Evolutionary conservation across 2,797 vertebrate genomes (phyloP), one percentile per base, ranked within the genome.

Genomic region (Malacoctenus gilli): DNA sequence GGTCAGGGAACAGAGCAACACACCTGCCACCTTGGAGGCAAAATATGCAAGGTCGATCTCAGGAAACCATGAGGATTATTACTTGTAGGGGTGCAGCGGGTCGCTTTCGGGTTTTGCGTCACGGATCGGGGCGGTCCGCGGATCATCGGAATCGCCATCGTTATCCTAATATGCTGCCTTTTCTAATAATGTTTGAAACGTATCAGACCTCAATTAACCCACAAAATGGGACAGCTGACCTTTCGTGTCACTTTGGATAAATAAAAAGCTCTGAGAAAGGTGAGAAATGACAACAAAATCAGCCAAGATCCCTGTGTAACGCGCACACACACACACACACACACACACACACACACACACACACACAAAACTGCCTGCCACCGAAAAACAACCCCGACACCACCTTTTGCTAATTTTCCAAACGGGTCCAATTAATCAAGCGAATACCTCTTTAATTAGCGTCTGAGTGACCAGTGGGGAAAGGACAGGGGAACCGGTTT

Each of bases 181-280:
- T 8, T 48, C 37, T 7, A 20, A 58, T 56, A 15, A 56, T 23
- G 32, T n/a, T n/a, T 51, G 30, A 68, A 51, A 51, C 13, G 42
- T 34, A 60, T 62, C 54, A 20, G 10, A 86, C 77, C 82, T 68
- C 75, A 75, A 86, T 88, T 83, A 85, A 82, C 68, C 75, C 63
- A 51, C 19, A 50, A 38, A 61, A 51, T 15, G 51, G 37, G 59
- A 57, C 59, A 68, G 79, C 48, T 81, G 68, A 31, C 5, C 66
- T 48, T 75, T 36, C 1, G 2, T 66, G 65, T 84, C 72, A 77
- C 40, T 69, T 60, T 47, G 70, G 56, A 75, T 59, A 44, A 77
- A 79, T 70, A 59, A 69, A 81, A 66, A 68, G 41, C 14, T 55
- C 52, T 54, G 43, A 9, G 12, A 31, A 73, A 30, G 32, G 46